phyloP scores from a whole-genome alignment of 2,888 invertebrate species.

The Orthosia gracilis region DNA sequence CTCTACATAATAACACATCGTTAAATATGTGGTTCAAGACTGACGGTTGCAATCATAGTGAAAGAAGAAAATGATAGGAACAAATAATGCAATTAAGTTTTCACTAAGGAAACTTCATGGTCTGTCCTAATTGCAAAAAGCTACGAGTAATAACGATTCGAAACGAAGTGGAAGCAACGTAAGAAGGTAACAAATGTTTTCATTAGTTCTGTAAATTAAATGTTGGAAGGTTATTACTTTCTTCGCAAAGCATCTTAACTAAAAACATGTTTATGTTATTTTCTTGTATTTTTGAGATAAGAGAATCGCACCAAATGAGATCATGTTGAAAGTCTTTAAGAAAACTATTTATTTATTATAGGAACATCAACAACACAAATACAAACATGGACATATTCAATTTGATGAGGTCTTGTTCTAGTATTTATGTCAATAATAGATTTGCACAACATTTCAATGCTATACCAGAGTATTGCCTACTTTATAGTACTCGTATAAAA shows the following conservation, averaged over 20 bases:
- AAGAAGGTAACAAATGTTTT: constrained; percentile 22
- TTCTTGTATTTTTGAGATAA: too few relatives aligned
- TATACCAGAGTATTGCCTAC: too few relatives aligned
- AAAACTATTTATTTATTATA: too few relatives aligned
- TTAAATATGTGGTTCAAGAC: neutral
- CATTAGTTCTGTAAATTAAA: constrained; percentile 30
- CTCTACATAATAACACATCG: neutral
- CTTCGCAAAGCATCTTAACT: neutral
- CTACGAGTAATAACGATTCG: constrained; percentile 29
- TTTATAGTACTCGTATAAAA: too few relatives aligned
- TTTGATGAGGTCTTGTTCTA: too few relatives aligned
- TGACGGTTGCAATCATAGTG: neutral
- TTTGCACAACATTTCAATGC: too few relatives aligned
- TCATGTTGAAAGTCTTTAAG: too few relatives aligned
- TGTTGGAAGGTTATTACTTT: neutral
- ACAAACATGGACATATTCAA: too few relatives aligned
- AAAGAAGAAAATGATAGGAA: neutral
- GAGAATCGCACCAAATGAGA: too few relatives aligned
- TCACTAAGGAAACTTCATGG: constrained; percentile 12
- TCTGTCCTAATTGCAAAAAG: constrained; percentile 39
- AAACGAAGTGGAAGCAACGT: constrained; percentile 13
- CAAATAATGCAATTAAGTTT: neutral
- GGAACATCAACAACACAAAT: too few relatives aligned
- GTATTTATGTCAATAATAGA: too few relatives aligned
- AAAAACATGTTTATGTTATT: neutral